Evolutionary conservation across 2,797 vertebrate species (phyloP).

Genomic region (Hipposideros larvatus): DNA sequence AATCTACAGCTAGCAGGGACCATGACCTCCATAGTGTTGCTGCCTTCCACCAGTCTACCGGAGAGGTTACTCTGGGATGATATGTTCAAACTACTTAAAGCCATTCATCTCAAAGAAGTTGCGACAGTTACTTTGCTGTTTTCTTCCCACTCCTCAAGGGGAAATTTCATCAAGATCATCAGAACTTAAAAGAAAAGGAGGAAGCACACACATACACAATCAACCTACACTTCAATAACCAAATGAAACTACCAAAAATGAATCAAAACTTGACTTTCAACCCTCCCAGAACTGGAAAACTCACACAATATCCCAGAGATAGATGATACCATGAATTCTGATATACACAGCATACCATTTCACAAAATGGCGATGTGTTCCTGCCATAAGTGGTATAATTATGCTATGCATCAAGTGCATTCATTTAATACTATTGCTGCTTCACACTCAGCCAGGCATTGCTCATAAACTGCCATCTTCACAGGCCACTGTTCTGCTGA

Average conservation of each 20-base stretch:
- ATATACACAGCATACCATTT: neutral
- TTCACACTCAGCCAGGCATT: constrained; percentile 75
- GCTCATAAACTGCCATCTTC: constrained; percentile 74
- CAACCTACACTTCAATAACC: constrained; percentile 71
- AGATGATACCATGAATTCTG: constrained; percentile 68
- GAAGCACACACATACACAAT: neutral
- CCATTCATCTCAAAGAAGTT: constrained; percentile 77
- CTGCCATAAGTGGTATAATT: constrained; percentile 32
- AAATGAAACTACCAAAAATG: constrained; percentile 74
- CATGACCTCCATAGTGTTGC: constrained; percentile 43
- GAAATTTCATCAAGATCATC: constrained; percentile 74
- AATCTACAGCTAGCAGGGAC: neutral
- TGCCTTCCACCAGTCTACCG: constrained; percentile 31
- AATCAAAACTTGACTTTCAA: constrained; percentile 77
- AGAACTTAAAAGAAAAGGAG: constrained; percentile 29
- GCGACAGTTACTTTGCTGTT: constrained; percentile 67
- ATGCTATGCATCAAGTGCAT: neutral
- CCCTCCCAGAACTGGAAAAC: constrained; percentile 68
- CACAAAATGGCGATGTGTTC: constrained; percentile 65
- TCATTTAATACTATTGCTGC: constrained; percentile 68
- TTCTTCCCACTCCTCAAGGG: constrained; percentile 71
- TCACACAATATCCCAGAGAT: constrained; percentile 55
- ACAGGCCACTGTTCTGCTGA: constrained; percentile 68
- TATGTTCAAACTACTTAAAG: constrained; percentile 74
- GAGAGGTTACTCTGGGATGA: neutral